Conservation (phyloP, 2,888 invertebrate genomes). For the Seladonia tumulorum region DNA sequence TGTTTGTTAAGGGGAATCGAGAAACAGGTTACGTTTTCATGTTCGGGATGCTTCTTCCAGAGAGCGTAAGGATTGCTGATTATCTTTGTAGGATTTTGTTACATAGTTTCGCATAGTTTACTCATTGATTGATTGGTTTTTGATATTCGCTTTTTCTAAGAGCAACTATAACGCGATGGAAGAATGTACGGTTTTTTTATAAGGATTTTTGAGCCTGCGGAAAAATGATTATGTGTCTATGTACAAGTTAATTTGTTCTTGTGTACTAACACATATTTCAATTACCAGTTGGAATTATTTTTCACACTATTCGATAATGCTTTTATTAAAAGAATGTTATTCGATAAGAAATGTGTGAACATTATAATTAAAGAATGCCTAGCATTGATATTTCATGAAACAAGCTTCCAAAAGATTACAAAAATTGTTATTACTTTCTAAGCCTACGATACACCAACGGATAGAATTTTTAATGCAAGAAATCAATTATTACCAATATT, state of each 20-base stretch:
- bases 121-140: neutral
- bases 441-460: neutral
- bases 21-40: neutral
- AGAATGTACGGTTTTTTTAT: neutral
- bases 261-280: neutral
- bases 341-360: neutral
- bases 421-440: neutral
- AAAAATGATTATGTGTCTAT: neutral
- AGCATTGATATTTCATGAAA: neutral
- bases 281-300: no score
- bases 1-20: neutral
- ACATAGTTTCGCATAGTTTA: neutral
- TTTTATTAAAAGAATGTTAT: neutral
- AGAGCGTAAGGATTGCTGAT: neutral
- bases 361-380: neutral
- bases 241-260: no score
- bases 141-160: neutral
- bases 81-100: neutral
- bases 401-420: neutral
- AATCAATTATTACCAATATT: no score
- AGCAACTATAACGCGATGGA: neutral
- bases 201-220: neutral
- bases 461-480: neutral
- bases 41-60: neutral
- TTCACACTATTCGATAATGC: neutral